These are phyloP conservation scores for Diachrysia chrysitis DNA, from an alignment of 2,888 invertebrate genomes.

Conservation along the genomic window DNA sequence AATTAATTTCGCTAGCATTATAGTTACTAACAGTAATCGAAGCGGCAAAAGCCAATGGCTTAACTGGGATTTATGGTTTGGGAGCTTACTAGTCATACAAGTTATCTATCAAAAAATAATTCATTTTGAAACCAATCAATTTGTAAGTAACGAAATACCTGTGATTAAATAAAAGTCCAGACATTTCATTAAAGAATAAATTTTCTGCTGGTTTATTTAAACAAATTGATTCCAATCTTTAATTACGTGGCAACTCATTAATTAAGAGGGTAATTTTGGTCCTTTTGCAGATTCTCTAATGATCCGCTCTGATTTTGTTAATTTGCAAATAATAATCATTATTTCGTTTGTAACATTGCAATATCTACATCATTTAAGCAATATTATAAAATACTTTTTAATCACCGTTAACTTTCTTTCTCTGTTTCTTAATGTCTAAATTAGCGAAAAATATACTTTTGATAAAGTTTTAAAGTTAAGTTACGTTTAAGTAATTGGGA, in stretches of 20 bases:
- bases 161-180: not conserved
- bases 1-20: conserved; percentile 30
- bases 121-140: not conserved
- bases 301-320: not conserved
- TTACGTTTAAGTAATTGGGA: not conserved
- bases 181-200: no score
- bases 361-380: not conserved
- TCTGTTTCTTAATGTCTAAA: no score
- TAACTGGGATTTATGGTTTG: conserved; percentile 11
- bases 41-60: conserved; percentile 13
- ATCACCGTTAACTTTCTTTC: no score
- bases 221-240: not conserved
- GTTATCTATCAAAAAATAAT: no score
- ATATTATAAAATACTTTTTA: no score
- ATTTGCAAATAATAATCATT: not conserved
- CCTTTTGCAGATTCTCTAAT: not conserved
- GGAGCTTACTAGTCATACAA: not conserved
- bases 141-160: not conserved
- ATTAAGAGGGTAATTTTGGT: not conserved
- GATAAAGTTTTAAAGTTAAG: no score
- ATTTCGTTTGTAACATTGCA: not conserved
- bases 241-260: not conserved
- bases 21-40: conserved; percentile 13
- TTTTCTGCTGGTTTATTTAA: not conserved
- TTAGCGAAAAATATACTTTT: no score